These are phyloP conservation scores for Anomalospiza imberbis DNA, from an alignment of 2,797 vertebrate genomes.

Conservation along the genomic window DNA sequence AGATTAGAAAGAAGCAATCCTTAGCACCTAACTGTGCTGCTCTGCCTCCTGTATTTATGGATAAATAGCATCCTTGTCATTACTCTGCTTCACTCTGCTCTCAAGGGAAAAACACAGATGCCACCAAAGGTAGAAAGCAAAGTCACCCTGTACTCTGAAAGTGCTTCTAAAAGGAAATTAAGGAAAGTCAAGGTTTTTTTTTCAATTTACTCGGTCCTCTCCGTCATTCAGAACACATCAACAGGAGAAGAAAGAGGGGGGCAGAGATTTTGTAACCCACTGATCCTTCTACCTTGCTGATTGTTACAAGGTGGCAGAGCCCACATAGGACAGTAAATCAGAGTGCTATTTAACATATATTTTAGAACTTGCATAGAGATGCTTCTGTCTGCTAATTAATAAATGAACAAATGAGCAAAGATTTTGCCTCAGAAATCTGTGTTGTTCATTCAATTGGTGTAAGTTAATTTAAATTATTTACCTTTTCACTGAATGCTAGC, in stretches of 20 bases:
- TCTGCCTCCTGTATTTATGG: slow-evolving; percentile 6
- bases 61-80: neutral
- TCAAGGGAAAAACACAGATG: neutral
- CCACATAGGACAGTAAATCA: neutral
- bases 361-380: neutral
- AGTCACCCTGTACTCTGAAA: neutral
- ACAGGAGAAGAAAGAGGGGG: neutral
- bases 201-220: neutral
- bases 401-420: neutral
- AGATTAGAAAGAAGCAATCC: neutral
- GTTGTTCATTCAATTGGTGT: neutral
- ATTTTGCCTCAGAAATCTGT: neutral
- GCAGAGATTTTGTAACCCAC: neutral
- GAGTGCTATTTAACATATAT: neutral
- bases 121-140: neutral
- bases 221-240: neutral
- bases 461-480: neutral
- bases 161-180: neutral
- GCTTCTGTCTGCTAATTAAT: neutral
- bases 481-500: neutral
- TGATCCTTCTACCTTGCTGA: neutral
- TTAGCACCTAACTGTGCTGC: neutral
- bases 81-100: neutral
- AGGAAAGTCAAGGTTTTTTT: neutral
- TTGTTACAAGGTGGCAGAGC: neutral